These are phyloP conservation scores for Mermis nigrescens DNA, from an alignment of 2,888 invertebrate species.

Conservation along the genomic window DNA sequence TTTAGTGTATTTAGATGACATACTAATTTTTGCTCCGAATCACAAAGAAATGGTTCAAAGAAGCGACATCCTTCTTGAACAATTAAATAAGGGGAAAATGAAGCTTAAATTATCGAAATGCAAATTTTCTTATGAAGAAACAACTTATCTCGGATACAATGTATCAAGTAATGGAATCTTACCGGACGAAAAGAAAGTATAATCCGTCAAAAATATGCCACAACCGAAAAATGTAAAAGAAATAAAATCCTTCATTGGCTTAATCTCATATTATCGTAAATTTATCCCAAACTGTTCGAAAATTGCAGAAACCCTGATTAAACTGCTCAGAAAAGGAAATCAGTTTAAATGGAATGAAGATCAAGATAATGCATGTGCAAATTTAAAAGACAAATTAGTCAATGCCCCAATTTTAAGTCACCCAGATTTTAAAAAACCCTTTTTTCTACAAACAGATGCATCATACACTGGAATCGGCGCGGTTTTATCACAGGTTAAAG, in stretches of 20 bases:
- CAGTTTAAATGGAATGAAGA: background rate
- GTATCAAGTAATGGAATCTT: background rate
- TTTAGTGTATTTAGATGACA: slow-evolving; percentile 21
- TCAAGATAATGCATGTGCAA: background rate
- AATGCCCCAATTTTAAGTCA: background rate
- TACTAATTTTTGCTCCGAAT: slow-evolving; percentile 10
- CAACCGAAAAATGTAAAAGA: background rate
- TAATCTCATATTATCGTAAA: background rate
- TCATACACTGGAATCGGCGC: background rate
- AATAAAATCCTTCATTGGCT: background rate
- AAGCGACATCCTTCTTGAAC: background rate
- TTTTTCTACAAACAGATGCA: slow-evolving; percentile 4
- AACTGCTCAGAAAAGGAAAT: background rate
- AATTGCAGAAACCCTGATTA: background rate
- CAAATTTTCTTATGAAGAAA: background rate
- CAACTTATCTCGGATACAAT: background rate
- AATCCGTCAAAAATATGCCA: background rate
- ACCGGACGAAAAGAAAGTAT: background rate
- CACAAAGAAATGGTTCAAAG: background rate
- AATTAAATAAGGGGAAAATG: background rate
- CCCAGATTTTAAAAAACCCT: slow-evolving; percentile 8
- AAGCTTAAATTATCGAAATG: background rate
- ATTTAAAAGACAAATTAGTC: background rate
- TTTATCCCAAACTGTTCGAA: background rate
- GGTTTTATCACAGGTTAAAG: slow-evolving; percentile 1